phyloP scores from a whole-genome alignment of 2,888 invertebrate species.

The Rhagonycha lutea region DNA sequence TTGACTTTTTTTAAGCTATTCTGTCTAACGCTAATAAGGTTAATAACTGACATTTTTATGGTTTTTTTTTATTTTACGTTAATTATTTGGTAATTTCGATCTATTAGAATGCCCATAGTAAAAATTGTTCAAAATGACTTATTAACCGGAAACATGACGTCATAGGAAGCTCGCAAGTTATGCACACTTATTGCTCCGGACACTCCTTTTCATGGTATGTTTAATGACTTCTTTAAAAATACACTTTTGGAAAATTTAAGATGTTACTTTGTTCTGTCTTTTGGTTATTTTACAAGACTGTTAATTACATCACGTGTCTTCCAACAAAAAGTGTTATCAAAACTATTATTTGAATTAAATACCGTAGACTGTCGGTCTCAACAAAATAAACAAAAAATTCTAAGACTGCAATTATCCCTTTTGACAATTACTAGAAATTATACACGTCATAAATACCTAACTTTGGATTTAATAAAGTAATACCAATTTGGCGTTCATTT shows the following conservation, averaged over 20 bases:
- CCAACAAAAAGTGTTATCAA: constrained; percentile 11
- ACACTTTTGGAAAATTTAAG: constrained; percentile 25
- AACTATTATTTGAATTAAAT: constrained; percentile 9
- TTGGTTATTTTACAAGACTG: constrained; percentile 7
- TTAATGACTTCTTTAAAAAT: constrained; percentile 37
- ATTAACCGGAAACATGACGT: constrained; percentile 41
- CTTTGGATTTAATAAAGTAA: not conserved
- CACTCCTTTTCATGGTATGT: constrained; percentile 42
- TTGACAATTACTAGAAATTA: not conserved
- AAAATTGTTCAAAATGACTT: constrained; percentile 23
- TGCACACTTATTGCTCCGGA: constrained; percentile 39
- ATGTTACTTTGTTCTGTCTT: constrained; percentile 10
- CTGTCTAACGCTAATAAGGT: not conserved
- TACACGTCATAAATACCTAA: not conserved
- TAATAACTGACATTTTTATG: not conserved
- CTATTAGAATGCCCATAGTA: not conserved
- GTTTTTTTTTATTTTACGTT: not conserved
- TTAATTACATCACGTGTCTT: constrained; percentile 14
- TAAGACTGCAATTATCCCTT: not conserved
- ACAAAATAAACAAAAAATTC: not conserved
- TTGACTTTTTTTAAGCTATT: not conserved
- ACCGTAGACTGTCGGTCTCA: not conserved
- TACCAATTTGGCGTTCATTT: not conserved
- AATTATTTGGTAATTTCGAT: not conserved
- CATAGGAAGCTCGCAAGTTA: constrained; percentile 42